These are phyloP conservation scores for Schizothorax lantsangensis DNA, from an alignment of 2,797 vertebrate species.

Conservation along the genomic window DNA sequence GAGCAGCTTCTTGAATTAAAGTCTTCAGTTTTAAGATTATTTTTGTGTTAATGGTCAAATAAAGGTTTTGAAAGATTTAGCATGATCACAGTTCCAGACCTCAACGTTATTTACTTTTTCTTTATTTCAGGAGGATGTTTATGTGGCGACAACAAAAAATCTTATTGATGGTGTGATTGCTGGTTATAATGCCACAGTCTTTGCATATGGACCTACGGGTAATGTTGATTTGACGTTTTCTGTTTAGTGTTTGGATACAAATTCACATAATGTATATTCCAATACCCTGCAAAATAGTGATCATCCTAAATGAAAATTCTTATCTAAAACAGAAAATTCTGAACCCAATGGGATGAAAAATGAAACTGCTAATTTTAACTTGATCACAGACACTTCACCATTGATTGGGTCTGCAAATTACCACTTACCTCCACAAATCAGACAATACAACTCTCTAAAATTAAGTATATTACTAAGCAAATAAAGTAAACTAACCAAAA, in stretches of 20 bases:
- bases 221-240: background rate
- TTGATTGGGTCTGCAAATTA: background rate
- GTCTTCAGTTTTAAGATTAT: background rate
- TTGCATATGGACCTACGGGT: constrained; percentile 95
- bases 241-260: background rate
- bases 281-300: background rate
- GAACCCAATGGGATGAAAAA: background rate
- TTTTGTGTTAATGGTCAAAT: background rate
- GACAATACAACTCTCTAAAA: background rate
- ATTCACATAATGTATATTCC: background rate
- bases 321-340: background rate
- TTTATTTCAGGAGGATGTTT: constrained; percentile 86
- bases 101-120: background rate
- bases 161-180: constrained; percentile 89
- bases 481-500: background rate
- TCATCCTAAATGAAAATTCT: background rate
- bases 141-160: constrained; percentile 87
- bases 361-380: background rate
- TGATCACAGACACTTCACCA: background rate
- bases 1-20: background rate
- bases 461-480: background rate
- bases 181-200: constrained; percentile 92
- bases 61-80: background rate
- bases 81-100: background rate
- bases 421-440: background rate